Base-by-base conservation (phyloP, 2,797 vertebrate species). In the Pangasius djambal region DNA sequence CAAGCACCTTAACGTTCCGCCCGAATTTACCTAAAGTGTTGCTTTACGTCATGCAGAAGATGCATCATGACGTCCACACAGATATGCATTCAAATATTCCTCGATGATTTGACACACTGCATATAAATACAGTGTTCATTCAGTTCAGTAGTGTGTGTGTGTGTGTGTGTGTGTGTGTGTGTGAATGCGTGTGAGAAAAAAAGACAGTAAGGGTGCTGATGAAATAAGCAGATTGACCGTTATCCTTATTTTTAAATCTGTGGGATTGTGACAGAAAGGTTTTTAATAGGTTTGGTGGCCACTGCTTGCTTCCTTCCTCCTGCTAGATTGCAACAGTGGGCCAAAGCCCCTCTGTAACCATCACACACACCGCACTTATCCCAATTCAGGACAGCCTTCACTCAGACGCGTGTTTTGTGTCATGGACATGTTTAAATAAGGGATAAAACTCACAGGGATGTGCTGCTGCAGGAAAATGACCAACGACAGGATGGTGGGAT, bases 221-320 rank as follows among this genome's bases (percentile, higher is more conserved):
- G 92, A 93, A 93, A 92, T 88, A 87, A 70, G 79, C 86, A 88
- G 79, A 91, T 83, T 77, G 94, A 93, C 96, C 92, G 96, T 97
- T 96, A 93, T 92, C 93, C 93, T 93, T 91, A 89, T 91, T 86
- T 90, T 93, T 93, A 92, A 93, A 94, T 92, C 93, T 91, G 92
- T 92, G 89, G 92, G 94, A 96, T 97, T 96, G 96, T 96, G 96
- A 96, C 96, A 96, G 94, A 95, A 91, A 89, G 93, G 93, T 92
- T 96, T 95, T 95, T 94, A 95, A 95, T 95, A 95, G 93, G 90
- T 84, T 92, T 92, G 93, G 95, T 94, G 94, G 94, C 95, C 92
- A 93, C 92, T 89, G 89, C 92, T 91, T 93, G 95, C 96, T 96
- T 96, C 96, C 96, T 96, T 96, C 96, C 93, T 95, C 93, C 93